Evolutionary conservation across 2,888 invertebrate species (phyloP).

Genomic region (Blastobasis adustella): DNA sequence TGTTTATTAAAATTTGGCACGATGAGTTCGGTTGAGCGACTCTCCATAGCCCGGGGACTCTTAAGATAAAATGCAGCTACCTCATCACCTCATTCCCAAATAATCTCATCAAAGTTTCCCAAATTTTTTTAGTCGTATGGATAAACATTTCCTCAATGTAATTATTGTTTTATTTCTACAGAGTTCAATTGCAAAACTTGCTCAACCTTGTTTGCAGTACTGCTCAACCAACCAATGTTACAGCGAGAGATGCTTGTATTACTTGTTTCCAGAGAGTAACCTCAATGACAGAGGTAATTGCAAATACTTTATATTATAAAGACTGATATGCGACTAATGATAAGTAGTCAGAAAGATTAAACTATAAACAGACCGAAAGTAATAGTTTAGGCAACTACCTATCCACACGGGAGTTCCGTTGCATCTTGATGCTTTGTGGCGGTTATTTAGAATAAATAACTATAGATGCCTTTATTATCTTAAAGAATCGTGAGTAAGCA

Average conservation of each 20-base stretch:
- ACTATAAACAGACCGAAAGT: too few species aligned
- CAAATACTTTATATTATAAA: too few species aligned
- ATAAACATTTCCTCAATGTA: neutral
- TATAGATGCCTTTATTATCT: neutral
- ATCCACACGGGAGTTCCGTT: too few species aligned
- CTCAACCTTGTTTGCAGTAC: conserved; percentile 78
- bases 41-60: neutral
- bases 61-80: neutral
- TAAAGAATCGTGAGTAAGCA: too few species aligned
- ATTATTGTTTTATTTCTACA: conserved; percentile 21
- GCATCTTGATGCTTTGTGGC: too few species aligned
- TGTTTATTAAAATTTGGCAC: neutral
- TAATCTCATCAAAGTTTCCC: neutral
- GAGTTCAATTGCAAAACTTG: conserved; percentile 62
- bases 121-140: neutral
- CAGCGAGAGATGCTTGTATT: conserved; percentile 76
- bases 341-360: too few species aligned
- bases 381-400: too few species aligned
- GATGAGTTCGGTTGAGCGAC: neutral
- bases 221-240: conserved; percentile 75
- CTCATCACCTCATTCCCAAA: neutral
- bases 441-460: neutral
- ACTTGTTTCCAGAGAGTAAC: conserved; percentile 77
- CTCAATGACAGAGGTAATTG: conserved; percentile 54
- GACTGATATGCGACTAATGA: too few species aligned